A percentile compares a stretch with the other conserved stretches of the same genome.
These are phyloP conservation scores for Solenopsis invicta DNA, from an alignment of 1,140 invertebrate genomes.

Conservation along the genomic window DNA sequence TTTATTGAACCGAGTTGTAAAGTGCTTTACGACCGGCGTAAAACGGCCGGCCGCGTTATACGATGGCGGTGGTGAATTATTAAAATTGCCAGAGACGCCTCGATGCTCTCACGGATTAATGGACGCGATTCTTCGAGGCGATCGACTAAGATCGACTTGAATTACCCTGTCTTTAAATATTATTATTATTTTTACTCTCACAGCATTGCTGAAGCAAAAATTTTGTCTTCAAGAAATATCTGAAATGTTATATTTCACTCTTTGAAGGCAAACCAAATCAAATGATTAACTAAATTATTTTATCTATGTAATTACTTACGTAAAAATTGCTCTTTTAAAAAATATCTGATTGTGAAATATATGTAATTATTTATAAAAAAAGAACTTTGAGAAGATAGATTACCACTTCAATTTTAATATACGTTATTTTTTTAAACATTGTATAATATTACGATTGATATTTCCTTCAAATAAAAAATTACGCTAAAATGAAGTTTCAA, in stretches of 20 bases:
- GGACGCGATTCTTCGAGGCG: conserved; percentile 66
- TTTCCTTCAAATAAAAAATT: neutral
- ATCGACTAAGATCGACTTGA: conserved; percentile 44
- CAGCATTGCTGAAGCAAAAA: neutral
- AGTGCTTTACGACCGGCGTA: conserved; percentile 78
- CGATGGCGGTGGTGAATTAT: conserved; percentile 77
- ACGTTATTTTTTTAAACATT: neutral
- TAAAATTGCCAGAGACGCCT: conserved; percentile 77
- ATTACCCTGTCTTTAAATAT: conserved; percentile 11
- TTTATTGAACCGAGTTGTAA: conserved; percentile 81
- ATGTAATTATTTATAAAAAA: neutral
- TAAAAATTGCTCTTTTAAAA: neutral
- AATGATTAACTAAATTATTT: neutral
- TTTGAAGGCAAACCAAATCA: neutral
- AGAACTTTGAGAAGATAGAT: neutral
- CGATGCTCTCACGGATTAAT: conserved; percentile 75
- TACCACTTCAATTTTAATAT: neutral
- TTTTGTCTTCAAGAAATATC: neutral
- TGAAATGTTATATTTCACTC: conserved; percentile 6
- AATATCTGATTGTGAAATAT: conserved; percentile 20
- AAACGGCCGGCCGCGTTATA: conserved; percentile 74
- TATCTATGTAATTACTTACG: neutral
- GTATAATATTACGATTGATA: neutral
- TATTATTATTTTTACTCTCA: conserved; percentile 1
- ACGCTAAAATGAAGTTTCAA: neutral